These are phyloP conservation scores for Xestia sexstrigata DNA, from an alignment of 2,888 invertebrate genomes.

Conservation along the genomic window DNA sequence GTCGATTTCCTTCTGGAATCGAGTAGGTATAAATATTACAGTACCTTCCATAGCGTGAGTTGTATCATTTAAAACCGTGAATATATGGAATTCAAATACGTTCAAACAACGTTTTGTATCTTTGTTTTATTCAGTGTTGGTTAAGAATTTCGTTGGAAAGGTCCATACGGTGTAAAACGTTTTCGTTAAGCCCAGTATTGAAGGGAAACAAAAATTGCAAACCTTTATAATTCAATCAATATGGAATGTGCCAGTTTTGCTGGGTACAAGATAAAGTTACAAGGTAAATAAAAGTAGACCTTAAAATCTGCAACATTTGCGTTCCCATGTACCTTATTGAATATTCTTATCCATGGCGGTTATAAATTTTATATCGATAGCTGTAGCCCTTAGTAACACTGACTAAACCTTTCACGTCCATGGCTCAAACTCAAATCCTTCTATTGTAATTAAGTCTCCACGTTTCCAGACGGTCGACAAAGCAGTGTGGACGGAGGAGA, in stretches of 20 bases:
- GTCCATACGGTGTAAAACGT: not conserved
- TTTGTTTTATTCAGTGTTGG: constrained; percentile 40
- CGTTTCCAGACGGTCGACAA: constrained; percentile 91
- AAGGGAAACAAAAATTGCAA: not conserved
- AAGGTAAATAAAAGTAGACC: not conserved
- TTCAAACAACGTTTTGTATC: constrained; percentile 31
- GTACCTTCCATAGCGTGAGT: constrained; percentile 20
- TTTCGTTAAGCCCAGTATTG: constrained; percentile 1
- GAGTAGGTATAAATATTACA: constrained; percentile 56
- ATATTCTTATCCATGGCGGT: not conserved
- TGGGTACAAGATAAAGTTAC: not conserved
- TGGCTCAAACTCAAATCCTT: not conserved
- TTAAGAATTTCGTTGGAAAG: constrained; percentile 26
- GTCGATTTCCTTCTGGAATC: constrained; percentile 55
- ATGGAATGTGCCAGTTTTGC: too few species aligned
- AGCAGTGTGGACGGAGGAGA: constrained; percentile 93
- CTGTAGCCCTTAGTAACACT: too few species aligned
- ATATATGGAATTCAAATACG: constrained; percentile 38
- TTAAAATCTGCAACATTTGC: not conserved
- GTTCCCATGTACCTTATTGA: not conserved
- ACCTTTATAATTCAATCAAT: not conserved
- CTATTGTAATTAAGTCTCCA: not conserved
- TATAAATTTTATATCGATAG: not conserved
- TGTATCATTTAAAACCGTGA: constrained; percentile 53
- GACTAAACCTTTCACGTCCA: not conserved